A percentile compares a stretch with the other conserved stretches of the same genome.
Evolutionary conservation across 2,888 invertebrate genomes (phyloP).

Genomic region (Trichopoda pennipes): DNA sequence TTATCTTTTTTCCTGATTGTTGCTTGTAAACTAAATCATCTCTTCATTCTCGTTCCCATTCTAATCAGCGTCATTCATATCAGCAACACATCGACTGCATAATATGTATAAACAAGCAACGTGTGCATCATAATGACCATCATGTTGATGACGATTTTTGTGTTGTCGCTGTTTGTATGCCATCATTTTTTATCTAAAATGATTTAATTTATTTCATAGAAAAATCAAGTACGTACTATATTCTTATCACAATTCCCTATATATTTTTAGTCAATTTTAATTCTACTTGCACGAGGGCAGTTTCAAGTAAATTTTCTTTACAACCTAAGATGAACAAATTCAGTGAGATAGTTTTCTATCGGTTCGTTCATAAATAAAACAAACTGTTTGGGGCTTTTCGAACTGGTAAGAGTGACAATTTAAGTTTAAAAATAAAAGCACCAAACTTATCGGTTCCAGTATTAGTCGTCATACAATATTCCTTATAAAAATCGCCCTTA

Average conservation of each 20-base stretch:
- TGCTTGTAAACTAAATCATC: slow-evolving; percentile 40
- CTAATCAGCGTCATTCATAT: slow-evolving; percentile 46
- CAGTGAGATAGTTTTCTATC: no score
- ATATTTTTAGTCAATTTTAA: not conserved
- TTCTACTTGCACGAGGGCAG: not conserved
- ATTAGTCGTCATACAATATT: no score
- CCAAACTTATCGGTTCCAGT: no score
- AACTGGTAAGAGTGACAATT: no score
- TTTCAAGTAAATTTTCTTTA: not conserved
- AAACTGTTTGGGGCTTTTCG: no score
- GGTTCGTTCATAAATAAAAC: no score
- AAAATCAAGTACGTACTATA: not conserved
- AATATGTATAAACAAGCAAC: not conserved
- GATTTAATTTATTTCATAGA: slow-evolving; percentile 47
- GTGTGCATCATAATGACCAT: slow-evolving; percentile 20
- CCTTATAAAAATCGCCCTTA: no score
- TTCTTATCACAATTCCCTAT: not conserved
- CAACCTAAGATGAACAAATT: no score
- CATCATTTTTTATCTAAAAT: slow-evolving; percentile 33
- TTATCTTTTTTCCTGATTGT: slow-evolving; percentile 38
- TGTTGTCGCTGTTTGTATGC: slow-evolving; percentile 15
- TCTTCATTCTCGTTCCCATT: slow-evolving; percentile 28
- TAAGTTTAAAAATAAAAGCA: no score
- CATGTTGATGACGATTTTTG: slow-evolving; percentile 7
- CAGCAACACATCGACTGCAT: slow-evolving; percentile 19